Evolutionary conservation across 1,140 invertebrate species (phyloP).

Genomic region (Drosophila arizonae): DNA sequence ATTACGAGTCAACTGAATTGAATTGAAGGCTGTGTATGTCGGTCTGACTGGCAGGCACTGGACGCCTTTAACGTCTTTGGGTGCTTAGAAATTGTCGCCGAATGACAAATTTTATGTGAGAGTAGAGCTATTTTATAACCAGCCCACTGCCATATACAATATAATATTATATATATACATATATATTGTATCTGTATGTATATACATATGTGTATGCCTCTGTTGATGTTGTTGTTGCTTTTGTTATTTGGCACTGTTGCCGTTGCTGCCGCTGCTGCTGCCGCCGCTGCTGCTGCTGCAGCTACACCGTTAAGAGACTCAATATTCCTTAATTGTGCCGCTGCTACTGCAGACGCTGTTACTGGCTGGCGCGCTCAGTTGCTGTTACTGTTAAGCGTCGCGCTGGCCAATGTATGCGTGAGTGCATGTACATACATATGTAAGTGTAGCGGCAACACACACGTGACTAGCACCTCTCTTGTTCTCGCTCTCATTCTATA

Average conservation of each 20-base stretch:
- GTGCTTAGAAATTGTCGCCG: slow-evolving; percentile 69
- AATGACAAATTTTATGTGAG: slow-evolving; percentile 58
- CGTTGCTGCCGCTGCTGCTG: slow-evolving; percentile 8
- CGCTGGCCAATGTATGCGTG: slow-evolving; percentile 8
- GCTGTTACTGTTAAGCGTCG: slow-evolving; percentile 36
- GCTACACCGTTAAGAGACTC: slow-evolving; percentile 4
- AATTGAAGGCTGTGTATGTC: not conserved
- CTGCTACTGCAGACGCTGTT: slow-evolving; percentile 19
- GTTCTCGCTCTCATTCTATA: slow-evolving; percentile 29
- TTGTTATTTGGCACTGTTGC: not conserved
- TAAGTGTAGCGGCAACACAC: slow-evolving; percentile 27
- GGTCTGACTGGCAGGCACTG: slow-evolving; percentile 38
- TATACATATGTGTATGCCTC: slow-evolving; percentile 5
- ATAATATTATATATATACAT: not conserved
- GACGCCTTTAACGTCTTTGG: slow-evolving; percentile 61
- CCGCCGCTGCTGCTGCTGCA: slow-evolving; percentile 4
- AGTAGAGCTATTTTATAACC: slow-evolving; percentile 55
- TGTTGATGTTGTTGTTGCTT: not conserved
- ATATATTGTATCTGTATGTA: not conserved
- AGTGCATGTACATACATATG: not conserved
- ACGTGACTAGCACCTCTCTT: slow-evolving; percentile 44
- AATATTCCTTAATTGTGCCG: slow-evolving; percentile 1
- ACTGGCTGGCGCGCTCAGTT: slow-evolving; percentile 14
- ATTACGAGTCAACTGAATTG: slow-evolving; percentile 21
- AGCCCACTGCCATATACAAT: slow-evolving; percentile 33